Evolutionary conservation across 2,797 vertebrate genomes (phyloP), one percentile per base, ranked within the genome.

Genomic region (Halcyon leucocephala): DNA sequence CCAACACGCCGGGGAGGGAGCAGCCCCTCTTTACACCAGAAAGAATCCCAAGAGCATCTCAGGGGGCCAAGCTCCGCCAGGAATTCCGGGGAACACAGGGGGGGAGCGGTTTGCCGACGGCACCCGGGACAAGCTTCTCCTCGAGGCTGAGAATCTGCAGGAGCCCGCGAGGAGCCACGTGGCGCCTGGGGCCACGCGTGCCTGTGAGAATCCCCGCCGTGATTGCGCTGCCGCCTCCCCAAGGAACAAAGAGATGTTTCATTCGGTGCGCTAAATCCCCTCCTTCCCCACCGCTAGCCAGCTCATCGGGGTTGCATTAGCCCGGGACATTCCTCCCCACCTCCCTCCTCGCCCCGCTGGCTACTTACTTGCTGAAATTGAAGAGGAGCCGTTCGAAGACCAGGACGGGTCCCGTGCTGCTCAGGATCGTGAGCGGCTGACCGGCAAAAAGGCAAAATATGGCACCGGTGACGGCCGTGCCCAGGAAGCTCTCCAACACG

Each of bases 321-420:
- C 1, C 49, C 2, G 55, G 69, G 77, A 24, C 78, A 80, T 73
- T 82, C 52, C 72, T 78, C 69, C 80, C 65, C 58, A 26, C 46
- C n/a, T 29, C 76, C 65, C 49, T 35, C 55, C 49, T 33, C 46
- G 21, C 21, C 25, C 41, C 1, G 1, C 24, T 58, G 1, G 4
- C 22, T 51, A 97, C 97, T 85, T 98, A 99, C 99, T 97, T 99
- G 99, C 99, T 99, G 97, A 99, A 99, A 95, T 99, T 99, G 97
- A 99, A 99, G 82, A 99, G 99, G 70, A 99, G 98, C 65, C 99
- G 98, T 93, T 99, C 99, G 72, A 99, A 99, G 96, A 99, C 99
- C 42, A 99, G 98, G 70, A 99, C 99, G 0, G 99, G 99, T 11
- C 99, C 99, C 0, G 99, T 99, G 96, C 99, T 99, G 98, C 99